Conservation (phyloP, 2,113 vertebrate species). For the Ailuropoda melanoleuca region DNA sequence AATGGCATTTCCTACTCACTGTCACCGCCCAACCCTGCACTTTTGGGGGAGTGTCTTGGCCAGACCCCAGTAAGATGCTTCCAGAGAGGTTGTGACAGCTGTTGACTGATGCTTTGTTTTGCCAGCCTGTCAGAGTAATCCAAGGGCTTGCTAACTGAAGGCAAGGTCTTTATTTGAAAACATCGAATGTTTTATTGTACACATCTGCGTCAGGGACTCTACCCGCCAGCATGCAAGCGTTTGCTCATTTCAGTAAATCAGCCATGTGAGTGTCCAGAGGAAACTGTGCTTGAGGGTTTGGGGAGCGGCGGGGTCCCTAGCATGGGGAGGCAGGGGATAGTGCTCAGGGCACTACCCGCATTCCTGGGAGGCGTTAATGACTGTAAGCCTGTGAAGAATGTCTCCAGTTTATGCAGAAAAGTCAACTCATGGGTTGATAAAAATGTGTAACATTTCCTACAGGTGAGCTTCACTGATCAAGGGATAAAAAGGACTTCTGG, state of each 20-base stretch:
- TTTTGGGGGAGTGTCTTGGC: not conserved
- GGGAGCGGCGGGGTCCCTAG: not conserved
- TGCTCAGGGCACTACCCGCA: conserved; percentile 57
- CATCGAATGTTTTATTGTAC: conserved; percentile 59
- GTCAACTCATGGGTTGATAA: conserved; percentile 84
- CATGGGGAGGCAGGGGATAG: conserved; percentile 56
- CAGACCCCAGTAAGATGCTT: not conserved
- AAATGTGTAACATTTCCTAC: conserved; percentile 87
- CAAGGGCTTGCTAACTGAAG: conserved; percentile 59
- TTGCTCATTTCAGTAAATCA: conserved; percentile 75
- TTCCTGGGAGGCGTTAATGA: conserved; percentile 81
- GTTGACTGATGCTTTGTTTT: conserved; percentile 61
- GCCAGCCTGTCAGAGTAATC: conserved; percentile 60
- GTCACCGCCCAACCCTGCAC: accelerated
- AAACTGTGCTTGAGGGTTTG: conserved; percentile 17
- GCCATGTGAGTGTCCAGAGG: conserved; percentile 39
- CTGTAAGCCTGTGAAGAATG: conserved; percentile 85
- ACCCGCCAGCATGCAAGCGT: conserved; percentile 62
- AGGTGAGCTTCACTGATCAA: conserved; percentile 85
- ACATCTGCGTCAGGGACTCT: conserved; percentile 25
- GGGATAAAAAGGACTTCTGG: conserved; percentile 87
- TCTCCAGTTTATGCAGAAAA: conserved; percentile 81
- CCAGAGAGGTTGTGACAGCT: not conserved
- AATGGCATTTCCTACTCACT: not conserved
- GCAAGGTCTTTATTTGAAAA: conserved; percentile 58